Evolutionary conservation across 2,888 invertebrate species (phyloP), one percentile per base, ranked within the genome.

Genomic region (Operophtera brumata): DNA sequence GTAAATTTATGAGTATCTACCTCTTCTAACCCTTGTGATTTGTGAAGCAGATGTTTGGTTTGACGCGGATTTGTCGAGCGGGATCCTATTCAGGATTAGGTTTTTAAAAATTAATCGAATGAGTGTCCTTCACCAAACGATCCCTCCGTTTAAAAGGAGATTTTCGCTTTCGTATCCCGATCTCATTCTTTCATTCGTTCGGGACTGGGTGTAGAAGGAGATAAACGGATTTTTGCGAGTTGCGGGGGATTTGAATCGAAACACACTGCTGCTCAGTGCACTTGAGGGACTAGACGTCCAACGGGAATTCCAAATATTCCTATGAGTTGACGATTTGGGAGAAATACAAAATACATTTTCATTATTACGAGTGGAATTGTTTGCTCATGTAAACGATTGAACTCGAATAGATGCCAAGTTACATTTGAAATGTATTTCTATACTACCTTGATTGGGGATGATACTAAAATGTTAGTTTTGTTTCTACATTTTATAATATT

Each of bases 241-340:
- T 64, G 55, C 57, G 59, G 65, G 73, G 72, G 69, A 69, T 69
- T 66, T 73, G 70, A 77, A 73, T 73, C 73, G 73, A 76, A 74
- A 70, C 77, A 73, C 74, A 77, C 77, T 81, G 74, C 73, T 75
- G 73, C 70, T 75, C 73, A 78, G 71, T 73, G 73, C 73, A 73
- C 80, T 78, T 77, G 54, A 62, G 78, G 72, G 79, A 70, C 63
- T 69, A 61, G 59, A 62, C 65, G 66, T 71, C 70, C 69, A 66
- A 62, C 36, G 62, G 67, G 67, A 67, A 63, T 61, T 66, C 53
- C 50, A 55, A 67, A 65, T 61, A 63, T 61, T 66, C 61, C 60
- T 62, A 49, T 54, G 58, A 56, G 65, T 62, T 66, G 62, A 54
- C 62, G 61, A 64, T 65, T 63, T 61, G 62, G 44, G 53, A 30